A percentile compares a stretch with the other conserved stretches of the same genome.
phyloP scores from a whole-genome alignment of 2,797 vertebrate genomes.

The Sebastes vulpes region DNA sequence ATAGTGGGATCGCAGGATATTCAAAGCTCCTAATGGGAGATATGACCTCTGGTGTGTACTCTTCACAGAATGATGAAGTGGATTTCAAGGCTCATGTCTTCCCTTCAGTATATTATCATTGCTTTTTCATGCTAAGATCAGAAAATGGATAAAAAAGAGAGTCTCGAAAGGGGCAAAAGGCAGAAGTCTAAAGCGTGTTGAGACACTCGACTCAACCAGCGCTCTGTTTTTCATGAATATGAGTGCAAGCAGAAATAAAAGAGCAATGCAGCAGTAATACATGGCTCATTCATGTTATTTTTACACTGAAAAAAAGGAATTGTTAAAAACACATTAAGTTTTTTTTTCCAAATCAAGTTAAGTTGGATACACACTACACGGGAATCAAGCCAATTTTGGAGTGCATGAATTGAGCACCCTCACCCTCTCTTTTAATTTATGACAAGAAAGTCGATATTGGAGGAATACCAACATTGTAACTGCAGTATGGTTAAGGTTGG shows the following conservation, averaged over 20 bases:
- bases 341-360: background rate
- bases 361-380: background rate
- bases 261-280: background rate
- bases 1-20: constrained; percentile 5
- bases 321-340: background rate
- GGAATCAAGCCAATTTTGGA: too few species aligned
- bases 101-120: background rate
- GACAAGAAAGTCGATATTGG: background rate
- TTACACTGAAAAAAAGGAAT: background rate
- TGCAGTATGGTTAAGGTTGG: background rate
- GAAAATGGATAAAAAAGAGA: constrained; percentile 13
- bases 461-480: background rate
- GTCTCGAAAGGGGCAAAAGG: background rate
- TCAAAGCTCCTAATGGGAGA: constrained; percentile 36
- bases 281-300: background rate
- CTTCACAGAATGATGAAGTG: constrained; percentile 1
- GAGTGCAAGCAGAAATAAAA: background rate
- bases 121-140: background rate
- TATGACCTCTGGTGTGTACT: constrained; percentile 41
- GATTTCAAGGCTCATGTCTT: constrained; percentile 9
- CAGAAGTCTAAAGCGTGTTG: background rate
- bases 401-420: background rate
- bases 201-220: background rate
- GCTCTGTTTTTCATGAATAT: background rate
- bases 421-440: background rate